Evolutionary conservation across 2,888 invertebrate species (phyloP), one percentile per base, ranked within the genome.

Genomic region (Melanostoma mellinum): DNA sequence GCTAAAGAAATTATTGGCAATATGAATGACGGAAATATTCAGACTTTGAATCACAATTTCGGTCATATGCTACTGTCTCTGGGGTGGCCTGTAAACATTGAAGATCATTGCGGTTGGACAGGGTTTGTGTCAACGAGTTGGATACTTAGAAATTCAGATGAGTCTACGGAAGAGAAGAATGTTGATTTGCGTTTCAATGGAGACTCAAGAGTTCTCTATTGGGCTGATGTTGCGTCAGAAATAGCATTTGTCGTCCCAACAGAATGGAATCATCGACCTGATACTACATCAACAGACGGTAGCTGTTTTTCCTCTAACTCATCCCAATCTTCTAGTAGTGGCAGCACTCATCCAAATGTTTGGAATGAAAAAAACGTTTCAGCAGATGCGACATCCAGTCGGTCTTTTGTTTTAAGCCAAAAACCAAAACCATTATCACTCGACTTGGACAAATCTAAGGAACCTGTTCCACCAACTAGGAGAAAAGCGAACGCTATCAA

Each of bases 151-250:
- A 78, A 88, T 80, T 46, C 86, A 84, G 10, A 86, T 86, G 60
- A 81, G 53, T 33, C 67, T 86, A 86, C 50, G 92, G 92, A 78
- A 86, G 94, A 95, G 46, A 3, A 85, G 53, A 33, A 74, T 0
- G 78, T 80, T 9, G 96, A 96, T 53, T 92, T 94, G 85, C 91
- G 95, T 65, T 98, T 96, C 89, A 97, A 97, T 90, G 98, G 98
- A 0, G 94, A 95, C 69, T 94, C 95, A 74, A 95, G 96, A 90
- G 95, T 98, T 3, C 92, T 99, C 1, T 99, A 98, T 91, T 99
- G 98, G 98, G 96, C 98, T 1, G 98, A 99, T 91, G 96, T 97
- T 0, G 95, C 95, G 60, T 96, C 97, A 3, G 99, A 99, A 92
- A 95, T 99, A 69, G 98, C 98, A 2, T 98, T 99, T 92, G 95